Evolutionary conservation across 2,888 invertebrate genomes (phyloP).

Genomic region (Nomada flava): DNA sequence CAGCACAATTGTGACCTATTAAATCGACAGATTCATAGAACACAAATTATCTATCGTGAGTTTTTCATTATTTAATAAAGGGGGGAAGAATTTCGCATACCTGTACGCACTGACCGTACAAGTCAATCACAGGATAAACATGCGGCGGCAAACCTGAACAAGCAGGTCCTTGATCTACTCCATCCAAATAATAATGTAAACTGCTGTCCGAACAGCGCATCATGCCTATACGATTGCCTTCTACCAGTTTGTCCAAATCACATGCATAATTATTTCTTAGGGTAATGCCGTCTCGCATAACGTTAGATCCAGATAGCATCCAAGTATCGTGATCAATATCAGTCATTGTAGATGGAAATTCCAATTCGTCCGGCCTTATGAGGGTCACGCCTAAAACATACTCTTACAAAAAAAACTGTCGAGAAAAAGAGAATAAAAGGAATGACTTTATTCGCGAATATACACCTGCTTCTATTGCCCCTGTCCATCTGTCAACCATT

Average conservation of each 20-base stretch:
- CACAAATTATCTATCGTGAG: neutral
- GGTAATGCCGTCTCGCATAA: slow-evolving; percentile 95
- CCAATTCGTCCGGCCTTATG: slow-evolving; percentile 95
- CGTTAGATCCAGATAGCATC: slow-evolving; percentile 95
- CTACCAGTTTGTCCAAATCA: slow-evolving; percentile 92
- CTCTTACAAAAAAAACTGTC: neutral
- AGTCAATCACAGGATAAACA: slow-evolving; percentile 97
- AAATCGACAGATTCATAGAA: neutral
- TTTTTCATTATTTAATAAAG: neutral
- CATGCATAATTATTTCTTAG: slow-evolving; percentile 93
- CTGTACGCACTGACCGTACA: slow-evolving; percentile 97
- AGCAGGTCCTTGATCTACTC: slow-evolving; percentile 94
- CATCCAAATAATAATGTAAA: slow-evolving; percentile 94
- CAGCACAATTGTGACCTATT: slow-evolving; percentile 81
- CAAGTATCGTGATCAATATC: slow-evolving; percentile 96
- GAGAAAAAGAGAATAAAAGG: neutral
- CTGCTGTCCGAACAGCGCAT: slow-evolving; percentile 94
- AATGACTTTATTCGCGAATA: neutral
- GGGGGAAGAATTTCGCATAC: slow-evolving; percentile 77
- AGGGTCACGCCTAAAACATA: slow-evolving; percentile 90
- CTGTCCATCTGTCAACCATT: slow-evolving; percentile 97
- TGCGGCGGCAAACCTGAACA: slow-evolving; percentile 91
- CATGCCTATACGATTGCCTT: slow-evolving; percentile 93
- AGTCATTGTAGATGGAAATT: slow-evolving; percentile 95
- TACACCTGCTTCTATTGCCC: slow-evolving; percentile 94